A percentile compares a stretch with the other conserved stretches of the same genome.
Conservation (phyloP, 1,140 invertebrate species). For the Sitobion miscanthi region DNA sequence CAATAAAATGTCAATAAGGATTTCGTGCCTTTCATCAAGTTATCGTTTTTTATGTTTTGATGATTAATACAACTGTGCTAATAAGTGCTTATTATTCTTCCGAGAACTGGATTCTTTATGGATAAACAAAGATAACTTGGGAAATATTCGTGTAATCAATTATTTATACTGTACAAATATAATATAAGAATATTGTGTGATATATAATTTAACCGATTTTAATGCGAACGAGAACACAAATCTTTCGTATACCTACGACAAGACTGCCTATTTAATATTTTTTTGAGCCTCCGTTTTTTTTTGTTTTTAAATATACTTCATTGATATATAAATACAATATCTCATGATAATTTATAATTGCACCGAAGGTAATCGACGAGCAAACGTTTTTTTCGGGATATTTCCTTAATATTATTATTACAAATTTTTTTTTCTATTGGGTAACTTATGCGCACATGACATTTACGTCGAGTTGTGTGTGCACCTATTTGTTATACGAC, state of each 20-base stretch:
- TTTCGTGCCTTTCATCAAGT: too few species aligned
- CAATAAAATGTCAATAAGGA: too few species aligned
- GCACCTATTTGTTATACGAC: neutral
- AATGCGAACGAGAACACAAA: neutral
- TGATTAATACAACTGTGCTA: neutral
- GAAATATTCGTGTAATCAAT: neutral
- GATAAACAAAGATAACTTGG: neutral
- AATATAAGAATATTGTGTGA: neutral
- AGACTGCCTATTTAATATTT: neutral
- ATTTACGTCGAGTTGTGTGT: neutral
- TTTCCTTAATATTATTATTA: neutral
- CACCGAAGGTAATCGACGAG: neutral
- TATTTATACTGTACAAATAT: neutral
- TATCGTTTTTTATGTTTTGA: neutral
- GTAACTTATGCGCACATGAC: neutral
- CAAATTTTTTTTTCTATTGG: neutral
- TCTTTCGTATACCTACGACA: neutral
- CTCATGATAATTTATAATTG: too few species aligned
- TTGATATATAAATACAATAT: too few species aligned
- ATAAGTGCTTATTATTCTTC: neutral
- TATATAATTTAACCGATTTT: neutral
- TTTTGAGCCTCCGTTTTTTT: neutral
- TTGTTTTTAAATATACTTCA: too few species aligned
- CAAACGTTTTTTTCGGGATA: neutral
- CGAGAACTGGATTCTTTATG: neutral